Conservation (phyloP, 2,113 vertebrate genomes). For the Toxotes chatareus region DNA sequence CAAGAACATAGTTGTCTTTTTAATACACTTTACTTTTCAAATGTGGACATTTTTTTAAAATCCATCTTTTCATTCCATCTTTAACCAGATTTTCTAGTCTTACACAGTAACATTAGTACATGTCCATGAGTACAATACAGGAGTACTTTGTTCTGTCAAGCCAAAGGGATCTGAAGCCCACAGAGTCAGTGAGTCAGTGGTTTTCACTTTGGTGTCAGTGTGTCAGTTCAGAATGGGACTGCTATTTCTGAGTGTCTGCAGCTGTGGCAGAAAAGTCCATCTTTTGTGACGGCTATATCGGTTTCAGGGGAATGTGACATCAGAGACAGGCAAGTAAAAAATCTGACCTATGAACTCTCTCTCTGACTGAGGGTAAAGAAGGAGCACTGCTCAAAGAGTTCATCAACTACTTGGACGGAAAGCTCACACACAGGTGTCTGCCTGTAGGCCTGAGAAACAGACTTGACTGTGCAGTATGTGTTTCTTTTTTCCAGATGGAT, state of each 20-base stretch:
- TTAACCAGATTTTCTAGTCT: too few relatives aligned
- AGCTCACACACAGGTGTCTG: slow-evolving; percentile 54
- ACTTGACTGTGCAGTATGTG: slow-evolving; percentile 10
- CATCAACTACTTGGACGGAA: slow-evolving; percentile 8
- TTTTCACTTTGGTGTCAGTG: slow-evolving; percentile 24
- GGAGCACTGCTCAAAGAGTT: slow-evolving; percentile 19
- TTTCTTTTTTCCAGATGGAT: background rate
- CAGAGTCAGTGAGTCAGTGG: slow-evolving; percentile 20
- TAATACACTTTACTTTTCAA: too few relatives aligned
- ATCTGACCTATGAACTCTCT: slow-evolving; percentile 58
- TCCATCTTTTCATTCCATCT: too few relatives aligned
- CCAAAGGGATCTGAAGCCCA: background rate
- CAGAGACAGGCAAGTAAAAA: slow-evolving; percentile 42
- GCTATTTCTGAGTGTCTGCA: slow-evolving; percentile 60
- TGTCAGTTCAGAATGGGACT: slow-evolving; percentile 42
- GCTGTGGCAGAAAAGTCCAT: slow-evolving; percentile 51
- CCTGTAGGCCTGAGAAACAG: slow-evolving; percentile 34
- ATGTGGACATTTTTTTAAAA: too few relatives aligned
- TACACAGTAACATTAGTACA: too few relatives aligned
- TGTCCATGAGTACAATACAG: background rate
- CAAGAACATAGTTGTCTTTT: too few relatives aligned
- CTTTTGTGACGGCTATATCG: slow-evolving; percentile 69
- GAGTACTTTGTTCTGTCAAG: background rate
- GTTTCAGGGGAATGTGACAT: slow-evolving; percentile 68
- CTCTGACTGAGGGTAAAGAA: slow-evolving; percentile 32